phyloP scores from a whole-genome alignment of 2,113 vertebrate species.

The Prionailurus viverrinus region DNA sequence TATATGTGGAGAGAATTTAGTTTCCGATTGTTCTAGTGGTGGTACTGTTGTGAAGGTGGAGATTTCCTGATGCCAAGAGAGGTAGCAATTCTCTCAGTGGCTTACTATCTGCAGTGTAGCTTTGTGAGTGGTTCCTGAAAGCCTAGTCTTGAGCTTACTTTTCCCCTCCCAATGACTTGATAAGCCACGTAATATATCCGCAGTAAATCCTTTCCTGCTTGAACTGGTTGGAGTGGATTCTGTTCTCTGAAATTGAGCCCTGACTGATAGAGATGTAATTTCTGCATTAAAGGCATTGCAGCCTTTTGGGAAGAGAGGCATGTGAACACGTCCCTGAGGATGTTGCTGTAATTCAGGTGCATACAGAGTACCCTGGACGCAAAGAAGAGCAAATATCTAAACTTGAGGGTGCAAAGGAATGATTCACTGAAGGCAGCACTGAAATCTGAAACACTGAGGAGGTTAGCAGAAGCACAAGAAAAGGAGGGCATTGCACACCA shows the following conservation, averaged over 20 bases:
- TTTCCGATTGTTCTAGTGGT: not conserved
- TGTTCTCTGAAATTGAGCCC: not conserved
- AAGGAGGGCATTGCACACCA: not conserved
- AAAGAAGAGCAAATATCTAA: not conserved
- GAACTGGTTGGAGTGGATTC: conserved; percentile 12
- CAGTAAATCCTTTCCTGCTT: conserved; percentile 45
- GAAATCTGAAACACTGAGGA: not conserved
- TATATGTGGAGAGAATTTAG: not conserved
- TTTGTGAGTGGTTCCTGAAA: not conserved
- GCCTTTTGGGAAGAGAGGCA: not conserved
- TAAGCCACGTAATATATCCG: not conserved
- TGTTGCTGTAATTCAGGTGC: not conserved
- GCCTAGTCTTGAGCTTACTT: not conserved
- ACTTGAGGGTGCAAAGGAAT: not conserved
- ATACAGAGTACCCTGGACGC: not conserved
- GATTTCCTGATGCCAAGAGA: not conserved
- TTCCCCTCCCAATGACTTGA: not conserved
- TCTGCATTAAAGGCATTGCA: not conserved
- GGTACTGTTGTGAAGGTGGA: not conserved
- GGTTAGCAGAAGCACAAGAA: not conserved
- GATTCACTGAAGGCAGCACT: not conserved
- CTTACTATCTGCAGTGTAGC: not conserved
- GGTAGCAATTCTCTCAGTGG: not conserved
- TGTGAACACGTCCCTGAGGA: not conserved
- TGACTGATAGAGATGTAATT: not conserved